Evolutionary conservation across 2,888 invertebrate genomes (phyloP), one percentile per base, ranked within the genome.

Genomic region (Seira ritae): DNA sequence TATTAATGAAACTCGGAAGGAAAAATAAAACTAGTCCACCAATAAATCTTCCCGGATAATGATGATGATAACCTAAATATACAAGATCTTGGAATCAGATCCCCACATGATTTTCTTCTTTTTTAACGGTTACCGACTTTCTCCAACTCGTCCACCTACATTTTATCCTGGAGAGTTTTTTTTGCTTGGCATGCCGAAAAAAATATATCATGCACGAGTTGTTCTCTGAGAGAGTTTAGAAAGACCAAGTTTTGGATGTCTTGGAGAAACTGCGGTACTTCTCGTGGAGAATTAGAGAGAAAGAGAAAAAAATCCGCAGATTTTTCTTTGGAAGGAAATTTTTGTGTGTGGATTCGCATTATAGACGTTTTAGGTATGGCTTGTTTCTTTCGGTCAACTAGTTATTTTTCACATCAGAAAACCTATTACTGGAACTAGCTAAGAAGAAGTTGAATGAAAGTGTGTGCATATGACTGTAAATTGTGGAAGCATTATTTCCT

Each of bases 11-110:
- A 55, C 55, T 55, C 55, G 55, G 55, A 55, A 55, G 55, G 55
- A 55, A 55, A 55, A 55, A 55, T 55, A 55, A 55, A 55, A 55
- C 55, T 55, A 55, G 55, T 55, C 55, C 55, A 55, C 55, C 55
- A 55, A 55, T 55, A 55, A 55, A 55, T 55, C 55, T 55, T 55
- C 55, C 55, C n/a, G 31, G 55, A 55, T 55, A 55, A 55, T 55
- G 55, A 55, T 55, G 55, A 55, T 55, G 55, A 55, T 55, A 55
- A 55, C 55, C 55, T 55, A 55, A 55, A 55, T 55, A 55, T 55
- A 55, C 55, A 55, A 15, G 55, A 55, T 55, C 55, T 55, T 55
- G 55, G 6, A 55, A 55, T 55, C 55, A 55, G 55, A 55, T 55
- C 55, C 55, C 42, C 55, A 15, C 55, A 55, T 55, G 55, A 55